phyloP scores from a whole-genome alignment of 2,113 vertebrate genomes.

The Epinephelus moara region DNA sequence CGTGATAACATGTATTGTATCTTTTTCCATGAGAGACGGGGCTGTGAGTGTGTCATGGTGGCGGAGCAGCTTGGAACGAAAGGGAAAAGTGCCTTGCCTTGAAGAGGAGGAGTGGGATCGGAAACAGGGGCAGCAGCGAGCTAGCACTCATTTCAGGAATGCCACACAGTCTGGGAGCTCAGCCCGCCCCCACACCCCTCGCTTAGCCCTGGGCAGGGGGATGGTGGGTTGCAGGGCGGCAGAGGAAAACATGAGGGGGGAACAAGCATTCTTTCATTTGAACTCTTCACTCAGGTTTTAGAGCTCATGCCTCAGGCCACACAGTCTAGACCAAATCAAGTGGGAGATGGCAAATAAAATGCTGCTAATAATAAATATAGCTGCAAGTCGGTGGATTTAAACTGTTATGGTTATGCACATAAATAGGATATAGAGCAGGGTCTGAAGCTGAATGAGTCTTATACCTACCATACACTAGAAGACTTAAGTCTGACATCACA shows the following conservation, averaged over 20 bases:
- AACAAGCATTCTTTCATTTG: conserved; percentile 53
- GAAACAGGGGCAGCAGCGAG: conserved; percentile 31
- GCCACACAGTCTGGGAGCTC: conserved; percentile 47
- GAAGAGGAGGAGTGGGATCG: conserved; percentile 21
- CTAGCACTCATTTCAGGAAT: conserved; percentile 76
- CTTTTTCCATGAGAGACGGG: background rate
- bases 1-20: conserved; percentile 55
- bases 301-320: background rate
- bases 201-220: background rate
- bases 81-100: conserved; percentile 20
- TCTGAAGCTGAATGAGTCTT: background rate
- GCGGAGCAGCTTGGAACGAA: background rate
- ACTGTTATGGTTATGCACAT: background rate
- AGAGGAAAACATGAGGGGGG: conserved; percentile 19
- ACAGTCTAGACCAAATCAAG: conserved; percentile 20
- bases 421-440: background rate
- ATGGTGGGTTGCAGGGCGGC: background rate
- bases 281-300: conserved; percentile 35
- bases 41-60: conserved; percentile 24
- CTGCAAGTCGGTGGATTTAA: background rate
- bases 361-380: background rate
- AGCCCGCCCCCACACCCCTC: conserved; percentile 27
- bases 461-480: too few species aligned
- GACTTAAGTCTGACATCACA: too few species aligned
- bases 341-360: background rate